A percentile compares a stretch with the other conserved stretches of the same genome.
phyloP scores from a whole-genome alignment of 2,888 invertebrate genomes.

The Nomada ruficornis region DNA sequence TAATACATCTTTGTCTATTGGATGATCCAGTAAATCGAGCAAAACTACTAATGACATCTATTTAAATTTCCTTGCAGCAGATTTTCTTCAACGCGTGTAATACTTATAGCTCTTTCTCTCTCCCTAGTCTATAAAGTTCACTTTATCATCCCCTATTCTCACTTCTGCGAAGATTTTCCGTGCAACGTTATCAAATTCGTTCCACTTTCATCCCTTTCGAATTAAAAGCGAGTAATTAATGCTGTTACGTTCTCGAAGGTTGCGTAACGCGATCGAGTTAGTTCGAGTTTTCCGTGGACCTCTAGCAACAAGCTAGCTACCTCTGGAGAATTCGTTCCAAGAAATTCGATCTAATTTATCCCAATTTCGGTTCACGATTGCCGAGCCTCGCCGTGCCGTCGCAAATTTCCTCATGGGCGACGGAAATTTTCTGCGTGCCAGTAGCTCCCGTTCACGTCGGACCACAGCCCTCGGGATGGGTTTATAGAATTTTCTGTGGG shows the following conservation, averaged over 20 bases:
- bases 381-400: neutral
- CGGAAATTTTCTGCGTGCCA: neutral
- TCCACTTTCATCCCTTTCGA: neutral
- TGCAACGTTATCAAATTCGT: neutral
- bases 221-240: neutral
- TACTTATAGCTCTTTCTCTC: neutral
- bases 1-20: neutral
- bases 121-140: neutral
- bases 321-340: neutral
- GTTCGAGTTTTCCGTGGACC: neutral
- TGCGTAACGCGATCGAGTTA: neutral
- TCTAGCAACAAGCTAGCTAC: neutral
- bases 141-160: neutral
- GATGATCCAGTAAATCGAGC: neutral
- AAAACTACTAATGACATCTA: neutral
- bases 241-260: neutral
- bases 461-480: no score
- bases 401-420: neutral
- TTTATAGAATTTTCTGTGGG: neutral
- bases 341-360: conserved; percentile 1
- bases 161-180: neutral
- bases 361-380: conserved; percentile 13
- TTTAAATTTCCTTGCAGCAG: neutral
- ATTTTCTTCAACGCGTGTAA: neutral
- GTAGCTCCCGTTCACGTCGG: neutral